Conservation (phyloP, 2,797 vertebrate species). For the Acanthurus leucopareius region DNA sequence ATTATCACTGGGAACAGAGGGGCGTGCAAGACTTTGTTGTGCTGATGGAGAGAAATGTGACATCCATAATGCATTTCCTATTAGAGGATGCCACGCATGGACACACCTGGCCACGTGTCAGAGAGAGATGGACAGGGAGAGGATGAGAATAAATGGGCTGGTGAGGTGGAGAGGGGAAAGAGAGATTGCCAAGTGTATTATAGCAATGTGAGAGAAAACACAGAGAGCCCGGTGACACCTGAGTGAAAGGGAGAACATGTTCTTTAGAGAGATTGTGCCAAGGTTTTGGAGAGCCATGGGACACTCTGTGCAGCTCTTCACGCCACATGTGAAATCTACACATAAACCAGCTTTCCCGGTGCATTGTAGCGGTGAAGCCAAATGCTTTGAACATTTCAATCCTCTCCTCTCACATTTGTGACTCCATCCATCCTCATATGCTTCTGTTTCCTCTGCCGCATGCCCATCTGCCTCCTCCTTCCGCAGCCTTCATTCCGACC, state of each 20-base stretch:
- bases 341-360: conserved; percentile 69
- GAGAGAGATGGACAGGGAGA: conserved; percentile 75
- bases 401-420: conserved; percentile 64
- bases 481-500: conserved; percentile 64
- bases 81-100: conserved; percentile 79
- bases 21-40: conserved; percentile 78
- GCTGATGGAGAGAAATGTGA: conserved; percentile 84
- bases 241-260: conserved; percentile 22
- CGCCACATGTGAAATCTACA: conserved; percentile 68
- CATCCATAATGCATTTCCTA: conserved; percentile 87
- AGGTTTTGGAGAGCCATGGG: conserved; percentile 53
- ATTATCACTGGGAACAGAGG: conserved; percentile 78
- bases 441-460: conserved; percentile 56
- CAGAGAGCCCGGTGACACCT: conserved; percentile 13
- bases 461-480: conserved; percentile 45
- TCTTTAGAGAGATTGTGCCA: conserved; percentile 43
- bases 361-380: conserved; percentile 69
- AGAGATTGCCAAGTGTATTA: conserved; percentile 48
- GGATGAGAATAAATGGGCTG: conserved; percentile 77
- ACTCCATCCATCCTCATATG: conserved; percentile 70
- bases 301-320: conserved; percentile 37
- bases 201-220: conserved; percentile 24
- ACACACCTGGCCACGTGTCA: conserved; percentile 81
- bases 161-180: conserved; percentile 26
- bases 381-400: conserved; percentile 79